A percentile compares a stretch with the other conserved stretches of the same genome.
phyloP scores from a whole-genome alignment of 2,888 invertebrate genomes.

The Empis livida region DNA sequence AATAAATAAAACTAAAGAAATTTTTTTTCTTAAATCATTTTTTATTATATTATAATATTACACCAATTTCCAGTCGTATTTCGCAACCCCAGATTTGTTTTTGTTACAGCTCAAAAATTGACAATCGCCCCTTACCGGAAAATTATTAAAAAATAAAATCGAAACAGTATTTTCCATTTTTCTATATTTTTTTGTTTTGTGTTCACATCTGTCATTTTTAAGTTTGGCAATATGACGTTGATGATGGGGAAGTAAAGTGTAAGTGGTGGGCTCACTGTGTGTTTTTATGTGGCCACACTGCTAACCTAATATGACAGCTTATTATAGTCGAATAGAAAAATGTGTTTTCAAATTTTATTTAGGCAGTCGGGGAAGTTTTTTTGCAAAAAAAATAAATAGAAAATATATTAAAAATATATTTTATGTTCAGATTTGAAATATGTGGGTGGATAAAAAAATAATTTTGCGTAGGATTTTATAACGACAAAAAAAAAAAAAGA shows the following conservation, averaged over 20 bases:
- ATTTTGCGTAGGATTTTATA: too few relatives aligned
- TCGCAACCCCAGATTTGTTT: neutral
- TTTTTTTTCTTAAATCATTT: too few relatives aligned
- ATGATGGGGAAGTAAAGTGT: constrained; percentile 3
- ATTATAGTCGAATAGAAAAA: neutral
- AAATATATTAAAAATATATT: too few relatives aligned
- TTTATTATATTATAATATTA: too few relatives aligned
- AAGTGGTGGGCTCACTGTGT: neutral
- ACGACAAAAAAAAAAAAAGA: too few relatives aligned
- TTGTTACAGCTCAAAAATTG: neutral
- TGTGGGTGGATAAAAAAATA: too few relatives aligned
- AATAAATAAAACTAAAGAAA: too few relatives aligned
- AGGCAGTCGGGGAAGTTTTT: too few relatives aligned
- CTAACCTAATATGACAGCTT: constrained; percentile 3
- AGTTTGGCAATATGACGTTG: constrained; percentile 7
- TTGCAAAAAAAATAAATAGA: too few relatives aligned
- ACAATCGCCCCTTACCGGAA: constrained; percentile 1
- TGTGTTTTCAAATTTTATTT: too few relatives aligned
- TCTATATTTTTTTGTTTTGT: neutral
- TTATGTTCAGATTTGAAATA: too few relatives aligned
- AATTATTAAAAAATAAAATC: neutral
- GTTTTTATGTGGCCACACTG: constrained; percentile 1
- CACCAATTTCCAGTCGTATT: too few relatives aligned
- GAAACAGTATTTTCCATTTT: neutral
- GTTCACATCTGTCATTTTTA: constrained; percentile 9